phyloP scores from a whole-genome alignment of 2,797 vertebrate genomes.

The Anabas testudineus region DNA sequence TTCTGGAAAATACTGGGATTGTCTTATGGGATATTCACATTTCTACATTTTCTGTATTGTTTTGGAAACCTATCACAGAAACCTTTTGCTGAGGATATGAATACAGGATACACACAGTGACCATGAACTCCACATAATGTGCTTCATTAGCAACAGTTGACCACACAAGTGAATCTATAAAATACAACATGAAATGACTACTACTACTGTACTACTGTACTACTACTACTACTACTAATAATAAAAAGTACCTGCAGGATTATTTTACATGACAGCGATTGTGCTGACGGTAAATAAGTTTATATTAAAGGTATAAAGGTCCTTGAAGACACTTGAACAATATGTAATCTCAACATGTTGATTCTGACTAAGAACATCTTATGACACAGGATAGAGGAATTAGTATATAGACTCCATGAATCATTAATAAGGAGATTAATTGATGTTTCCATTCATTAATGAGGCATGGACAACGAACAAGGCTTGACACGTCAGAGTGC shows the following conservation, averaged over 20 bases:
- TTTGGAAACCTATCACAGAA: not conserved
- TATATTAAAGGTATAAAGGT: not conserved
- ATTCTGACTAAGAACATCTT: slow-evolving; percentile 45
- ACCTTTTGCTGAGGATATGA: not conserved
- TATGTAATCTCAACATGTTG: slow-evolving; percentile 40
- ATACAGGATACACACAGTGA: not conserved
- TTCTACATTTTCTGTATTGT: not conserved
- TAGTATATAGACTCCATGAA: slow-evolving; percentile 67
- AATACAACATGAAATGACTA: accelerated
- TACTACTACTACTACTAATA: too few species aligned
- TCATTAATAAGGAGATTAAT: slow-evolving; percentile 81
- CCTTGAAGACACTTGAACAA: not conserved
- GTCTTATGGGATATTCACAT: not conserved
- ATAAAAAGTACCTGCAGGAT: not conserved
- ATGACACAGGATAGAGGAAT: slow-evolving; percentile 45
- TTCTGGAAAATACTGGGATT: slow-evolving; percentile 3
- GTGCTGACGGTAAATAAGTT: not conserved
- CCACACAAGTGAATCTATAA: slow-evolving; percentile 3
- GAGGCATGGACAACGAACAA: slow-evolving; percentile 71
- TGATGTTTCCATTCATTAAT: slow-evolving; percentile 80
- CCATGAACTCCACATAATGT: not conserved
- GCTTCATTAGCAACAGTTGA: not conserved
- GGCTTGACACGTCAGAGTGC: slow-evolving; percentile 74
- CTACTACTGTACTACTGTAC: too few species aligned
- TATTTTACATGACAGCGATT: not conserved